These are phyloP conservation scores for Drosophila novamexicana DNA, from an alignment of 1,140 invertebrate species.

Conservation along the genomic window DNA sequence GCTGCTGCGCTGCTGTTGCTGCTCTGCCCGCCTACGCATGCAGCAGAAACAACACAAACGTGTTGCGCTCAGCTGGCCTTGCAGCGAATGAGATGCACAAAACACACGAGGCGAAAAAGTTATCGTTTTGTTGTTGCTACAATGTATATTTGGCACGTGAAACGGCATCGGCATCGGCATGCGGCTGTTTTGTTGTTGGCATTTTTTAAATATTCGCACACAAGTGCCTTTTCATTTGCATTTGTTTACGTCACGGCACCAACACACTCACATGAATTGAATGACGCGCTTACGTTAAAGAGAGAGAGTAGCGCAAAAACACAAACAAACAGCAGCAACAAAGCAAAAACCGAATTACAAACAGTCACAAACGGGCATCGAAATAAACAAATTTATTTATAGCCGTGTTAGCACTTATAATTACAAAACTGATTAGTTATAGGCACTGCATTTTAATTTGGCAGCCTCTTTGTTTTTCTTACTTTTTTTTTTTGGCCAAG, in stretches of 20 bases:
- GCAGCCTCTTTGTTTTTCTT: slow-evolving; percentile 47
- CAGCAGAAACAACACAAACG: slow-evolving; percentile 62
- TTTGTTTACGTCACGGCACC: slow-evolving; percentile 75
- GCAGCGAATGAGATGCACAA: slow-evolving; percentile 68
- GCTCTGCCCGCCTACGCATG: slow-evolving; percentile 54
- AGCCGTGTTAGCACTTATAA: slow-evolving; percentile 15
- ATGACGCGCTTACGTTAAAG: slow-evolving; percentile 51
- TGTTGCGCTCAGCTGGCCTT: slow-evolving; percentile 76
- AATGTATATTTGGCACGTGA: slow-evolving; percentile 66
- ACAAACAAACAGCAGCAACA: slow-evolving; percentile 44
- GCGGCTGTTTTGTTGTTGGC: slow-evolving; percentile 38
- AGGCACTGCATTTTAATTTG: slow-evolving; percentile 26
- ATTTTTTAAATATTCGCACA: slow-evolving; percentile 59
- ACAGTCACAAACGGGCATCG: slow-evolving; percentile 14
- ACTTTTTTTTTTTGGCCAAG: slow-evolving; percentile 20
- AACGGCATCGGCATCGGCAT: slow-evolving; percentile 39
- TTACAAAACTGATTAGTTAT: slow-evolving; percentile 14
- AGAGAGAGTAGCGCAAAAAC: slow-evolving; percentile 40
- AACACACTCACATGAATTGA: slow-evolving; percentile 28
- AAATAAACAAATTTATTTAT: slow-evolving; percentile 43
- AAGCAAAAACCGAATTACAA: slow-evolving; percentile 25
- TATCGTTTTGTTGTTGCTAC: slow-evolving; percentile 39
- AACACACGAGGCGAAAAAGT: slow-evolving; percentile 54
- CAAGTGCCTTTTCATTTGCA: slow-evolving; percentile 50
- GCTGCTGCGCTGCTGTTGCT: background rate